Evolutionary conservation across 1,140 invertebrate species (phyloP), one percentile per base, ranked within the genome.

Genomic region (Ceratina calcarata): DNA sequence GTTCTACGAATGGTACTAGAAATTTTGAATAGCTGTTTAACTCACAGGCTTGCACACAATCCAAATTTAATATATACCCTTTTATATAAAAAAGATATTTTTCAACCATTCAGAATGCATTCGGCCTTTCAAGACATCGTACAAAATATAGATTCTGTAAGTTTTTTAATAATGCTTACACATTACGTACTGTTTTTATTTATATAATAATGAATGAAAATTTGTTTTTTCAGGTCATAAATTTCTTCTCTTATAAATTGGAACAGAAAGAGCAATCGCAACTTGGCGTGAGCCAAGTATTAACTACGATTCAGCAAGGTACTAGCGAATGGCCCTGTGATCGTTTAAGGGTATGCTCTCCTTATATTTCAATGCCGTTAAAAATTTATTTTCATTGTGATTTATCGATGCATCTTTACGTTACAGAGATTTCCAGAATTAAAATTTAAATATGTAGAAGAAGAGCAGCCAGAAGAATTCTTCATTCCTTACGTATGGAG

Each of bases 401-500:
- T 18, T 20, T 69, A 60, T 51, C 37, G 55, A 53, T 45, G 74
- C 81, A 20, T 69, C 69, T 80, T 57, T 57, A n/a, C 15, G 55
- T 57, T 95, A 16, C 92, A 99, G 97, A 99, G 99, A 96, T 99
- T 99, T 92, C 98, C 99, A 1, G 99, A 99, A 87, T 93, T 99
- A 61, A 99, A 99, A 92, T 99, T 99, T 93, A 98, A 98, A 85
- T 99, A 99, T 90, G 98, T 99, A 0, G 99, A 99, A 94, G 99
- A 99, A 93, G 98, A 99, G 80, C 96, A 98, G 78, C 99, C 99
- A 0, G 98, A 99, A 91, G 98, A 99, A 89, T 99, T 99, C 94
- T 99, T 99, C 93, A 98, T 99, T 88, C 99, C 99, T 12, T 99
- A 99, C 91, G 97, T 99, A 55, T 99, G 99, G 99, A 96, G 97